Evolutionary conservation across 2,113 vertebrate genomes (phyloP), one percentile per base, ranked within the genome.

Genomic region (Campylorhamphus procurvoides): DNA sequence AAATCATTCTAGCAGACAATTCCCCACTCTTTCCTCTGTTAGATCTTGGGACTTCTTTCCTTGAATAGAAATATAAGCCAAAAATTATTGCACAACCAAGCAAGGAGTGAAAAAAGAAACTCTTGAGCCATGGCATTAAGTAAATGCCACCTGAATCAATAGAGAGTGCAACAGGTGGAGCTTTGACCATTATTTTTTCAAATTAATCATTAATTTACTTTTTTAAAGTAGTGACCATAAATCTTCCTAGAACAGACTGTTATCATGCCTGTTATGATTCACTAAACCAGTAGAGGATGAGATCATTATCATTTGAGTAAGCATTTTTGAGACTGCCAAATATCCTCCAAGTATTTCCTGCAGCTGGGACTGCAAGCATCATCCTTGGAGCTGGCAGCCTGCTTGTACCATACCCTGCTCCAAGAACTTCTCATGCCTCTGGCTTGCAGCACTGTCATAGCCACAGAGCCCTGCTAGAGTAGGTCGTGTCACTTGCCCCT

Each of bases 131-230:
- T 63, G 29, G 12, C 29, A 84, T 50, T 92, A 50, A 92, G 50
- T 53, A 90, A 87, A 90, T 73, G 46, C 79, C 92, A 92, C 94
- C 72, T 92, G 88, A 93, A 75, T 76, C 83, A 90, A 92, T 14
- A 52, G 7, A 66, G 46, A 68, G 25, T 29, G 55, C 20, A 47
- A n/a, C 35, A 92, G 92, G 86, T 89, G 68, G 64, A 83, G 25
- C 7, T 44, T 80, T 90, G 42, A 93, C 76, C 29, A 52, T 84
- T 92, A 76, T 71, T 86, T 64, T 58, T 81, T 27, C 12, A 47
- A 93, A 89, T 90, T 86, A 83, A 90, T 92, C 12, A 84, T 85
- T 88, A 63, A 84, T 80, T 67, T 67, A 16, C 82, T 85, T 87
- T 90, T 90, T 92, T 67, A 13, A 93, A 67, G 22, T 39, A 55